phyloP scores from a whole-genome alignment of 1,140 invertebrate species.

The Ceratosolen fusciceps region DNA sequence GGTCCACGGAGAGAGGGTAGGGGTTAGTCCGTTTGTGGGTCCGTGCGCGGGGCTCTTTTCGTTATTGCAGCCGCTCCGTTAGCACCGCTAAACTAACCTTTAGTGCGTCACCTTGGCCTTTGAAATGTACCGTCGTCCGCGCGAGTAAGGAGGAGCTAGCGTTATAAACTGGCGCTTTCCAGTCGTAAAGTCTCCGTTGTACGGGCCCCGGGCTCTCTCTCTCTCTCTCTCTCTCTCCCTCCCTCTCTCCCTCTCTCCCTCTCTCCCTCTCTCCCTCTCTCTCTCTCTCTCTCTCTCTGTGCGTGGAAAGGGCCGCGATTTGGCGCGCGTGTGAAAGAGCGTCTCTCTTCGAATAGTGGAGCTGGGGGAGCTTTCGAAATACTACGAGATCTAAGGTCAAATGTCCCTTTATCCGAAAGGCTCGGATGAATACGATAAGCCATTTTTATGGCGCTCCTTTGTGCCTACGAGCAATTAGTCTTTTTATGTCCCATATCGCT shows the following conservation, averaged over 20 bases:
- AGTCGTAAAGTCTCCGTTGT: constrained; percentile 28
- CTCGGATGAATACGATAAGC: background rate
- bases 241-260: no score
- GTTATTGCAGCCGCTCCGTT: constrained; percentile 64
- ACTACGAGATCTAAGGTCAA: background rate
- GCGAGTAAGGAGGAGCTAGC: no score
- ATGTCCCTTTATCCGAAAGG: background rate
- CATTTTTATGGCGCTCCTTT: background rate
- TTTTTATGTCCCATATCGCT: background rate
- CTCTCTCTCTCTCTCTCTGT: background rate
- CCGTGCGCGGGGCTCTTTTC: background rate
- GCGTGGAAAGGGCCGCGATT: background rate
- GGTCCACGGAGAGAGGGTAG: no score
- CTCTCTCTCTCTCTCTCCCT: background rate
- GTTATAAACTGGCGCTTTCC: constrained; percentile 60
- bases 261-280: no score
- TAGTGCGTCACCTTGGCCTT: constrained; percentile 65
- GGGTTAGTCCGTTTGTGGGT: no score
- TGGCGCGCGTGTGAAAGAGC: background rate
- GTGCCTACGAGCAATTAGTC: background rate
- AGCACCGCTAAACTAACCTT: constrained; percentile 69
- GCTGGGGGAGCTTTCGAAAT: background rate
- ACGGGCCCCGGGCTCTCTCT: no score
- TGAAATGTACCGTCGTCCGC: constrained; percentile 64
- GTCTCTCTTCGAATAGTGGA: background rate